Base-by-base conservation (phyloP, 1,140 invertebrate genomes). In the Archivesica marissinica region DNA sequence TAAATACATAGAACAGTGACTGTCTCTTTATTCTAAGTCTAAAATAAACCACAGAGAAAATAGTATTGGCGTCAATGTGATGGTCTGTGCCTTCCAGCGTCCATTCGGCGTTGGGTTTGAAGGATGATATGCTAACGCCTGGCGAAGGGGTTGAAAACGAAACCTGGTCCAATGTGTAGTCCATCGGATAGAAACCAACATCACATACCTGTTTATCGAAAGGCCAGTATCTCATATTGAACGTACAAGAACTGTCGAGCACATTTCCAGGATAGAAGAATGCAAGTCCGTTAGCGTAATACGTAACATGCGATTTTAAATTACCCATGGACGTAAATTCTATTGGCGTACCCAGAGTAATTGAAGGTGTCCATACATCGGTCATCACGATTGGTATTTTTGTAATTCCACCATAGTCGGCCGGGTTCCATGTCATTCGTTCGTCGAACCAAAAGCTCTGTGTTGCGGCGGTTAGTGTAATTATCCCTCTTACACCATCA, bases 161-260 rank as follows among this genome's bases (percentile, higher is more conserved):
- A 13, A 79, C 59, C 25, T 68, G 3, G 11, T 47, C 17, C 1
- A 4, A 1, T 4, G 0, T 0, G 35, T 66, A 79, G 28, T 61
- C 61, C 1, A 61, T 28, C 9, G 77, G 1, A 41, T 66, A 47
- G 23, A 79, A 66, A 0, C 17, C 25, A 30, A 79, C 9, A 17
- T 35, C n/a, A 25, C 77, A 79, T 33, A 25, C 25, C 20, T 79
- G 77, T 66, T 66, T 66, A 33, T 79, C 77, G 39, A 66, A 79
- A 15, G 77, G 77, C 56, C 56, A 79, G n/a, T 47, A 79, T 35
- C 47, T 64, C 77, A 79, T 68, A 38, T 79, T 39, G 52, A 79
- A 79, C 23, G 20, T 33, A 41, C 77, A 79, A 0, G 38, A 3
- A 50, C 54, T 50, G 30, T 66, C n/a, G 15, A 79, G 11, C 1